phyloP scores from a whole-genome alignment of 2,888 invertebrate species.

The Morinoia aosen region DNA sequence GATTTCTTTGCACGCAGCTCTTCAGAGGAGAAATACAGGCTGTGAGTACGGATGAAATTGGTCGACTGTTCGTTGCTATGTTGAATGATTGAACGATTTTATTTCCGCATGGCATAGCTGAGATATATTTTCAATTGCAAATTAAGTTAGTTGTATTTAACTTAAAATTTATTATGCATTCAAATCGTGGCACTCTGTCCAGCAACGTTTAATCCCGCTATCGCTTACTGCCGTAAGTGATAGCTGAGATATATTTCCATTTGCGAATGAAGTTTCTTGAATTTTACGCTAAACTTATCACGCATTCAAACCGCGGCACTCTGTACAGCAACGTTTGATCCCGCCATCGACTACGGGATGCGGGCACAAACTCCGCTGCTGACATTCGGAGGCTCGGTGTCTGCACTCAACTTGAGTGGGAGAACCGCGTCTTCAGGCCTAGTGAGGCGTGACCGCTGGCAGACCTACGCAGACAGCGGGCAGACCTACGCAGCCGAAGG shows the following conservation, averaged over 20 bases:
- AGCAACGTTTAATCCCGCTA: not conserved
- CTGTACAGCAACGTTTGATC: not conserved
- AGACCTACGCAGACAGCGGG: not conserved
- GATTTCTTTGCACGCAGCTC: constrained; percentile 5
- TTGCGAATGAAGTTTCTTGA: not conserved
- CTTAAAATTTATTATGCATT: no score
- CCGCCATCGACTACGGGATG: constrained; percentile 23
- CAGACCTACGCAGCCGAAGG: not conserved
- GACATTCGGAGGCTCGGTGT: not conserved
- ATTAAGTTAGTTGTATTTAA: no score
- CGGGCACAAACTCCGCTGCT: not conserved
- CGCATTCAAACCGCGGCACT: not conserved
- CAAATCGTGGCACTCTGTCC: not conserved
- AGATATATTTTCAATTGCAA: not conserved
- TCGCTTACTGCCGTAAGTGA: not conserved
- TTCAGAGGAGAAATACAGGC: not conserved
- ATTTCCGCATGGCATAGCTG: not conserved
- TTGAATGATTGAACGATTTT: no score
- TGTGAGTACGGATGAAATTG: not conserved
- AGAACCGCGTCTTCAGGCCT: not conserved
- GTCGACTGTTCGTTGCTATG: no score
- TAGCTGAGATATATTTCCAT: not conserved
- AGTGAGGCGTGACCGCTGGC: not conserved
- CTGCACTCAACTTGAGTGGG: not conserved
- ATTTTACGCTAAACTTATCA: not conserved